Evolutionary conservation across 2,888 invertebrate genomes (phyloP), one percentile per base, ranked within the genome.

Genomic region (Drosophila conformis): DNA sequence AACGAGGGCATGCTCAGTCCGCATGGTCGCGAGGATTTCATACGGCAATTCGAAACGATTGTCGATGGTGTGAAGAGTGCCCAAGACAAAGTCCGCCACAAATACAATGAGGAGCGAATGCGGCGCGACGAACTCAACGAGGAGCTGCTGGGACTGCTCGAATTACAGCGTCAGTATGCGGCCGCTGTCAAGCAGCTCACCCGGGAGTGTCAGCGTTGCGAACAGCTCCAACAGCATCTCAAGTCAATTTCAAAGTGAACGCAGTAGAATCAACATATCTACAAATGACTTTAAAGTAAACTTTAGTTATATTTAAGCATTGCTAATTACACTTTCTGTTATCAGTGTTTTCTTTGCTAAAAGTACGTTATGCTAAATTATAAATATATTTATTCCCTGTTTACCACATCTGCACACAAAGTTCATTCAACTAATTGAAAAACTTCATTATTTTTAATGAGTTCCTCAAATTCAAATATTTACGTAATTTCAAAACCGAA

Each of bases 41-140:
- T 98, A 90, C 95, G 96, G 69, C 98, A 99, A 92, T 96, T 99
- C 90, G 97, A 98, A 91, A 95, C 96, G 21, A 98, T 98, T 90
- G 96, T 98, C 4, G 97, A 97, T 36, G 97, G 97, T 86, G 96
- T 99, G n/a, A 96, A 96, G 90, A 96, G 96, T 90, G 98, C 97
- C 42, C 96, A 97, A 87, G 94, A 94, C 40, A 98, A 97, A 94
- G 96, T 97, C 65, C 94, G 94, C 59, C 93, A 93, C 54, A 95
- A 95, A 87, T 94, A 93, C 83, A 94, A 94, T 27, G 96, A 96
- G 69, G 96, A 96, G 89, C 96, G 95, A 83, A 94, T 94, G 90
- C 94, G 95, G 63, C 93, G 95, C 62, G 96, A 97, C 91, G 93
- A 94, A 59, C 92, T 96, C 35, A 96, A 95, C 88, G 94, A 95